Percentiles rank a stretch among this genome's conserved stretches.
Conservation (phyloP, 2,888 invertebrate genomes). For the Diplolepis rosae region DNA sequence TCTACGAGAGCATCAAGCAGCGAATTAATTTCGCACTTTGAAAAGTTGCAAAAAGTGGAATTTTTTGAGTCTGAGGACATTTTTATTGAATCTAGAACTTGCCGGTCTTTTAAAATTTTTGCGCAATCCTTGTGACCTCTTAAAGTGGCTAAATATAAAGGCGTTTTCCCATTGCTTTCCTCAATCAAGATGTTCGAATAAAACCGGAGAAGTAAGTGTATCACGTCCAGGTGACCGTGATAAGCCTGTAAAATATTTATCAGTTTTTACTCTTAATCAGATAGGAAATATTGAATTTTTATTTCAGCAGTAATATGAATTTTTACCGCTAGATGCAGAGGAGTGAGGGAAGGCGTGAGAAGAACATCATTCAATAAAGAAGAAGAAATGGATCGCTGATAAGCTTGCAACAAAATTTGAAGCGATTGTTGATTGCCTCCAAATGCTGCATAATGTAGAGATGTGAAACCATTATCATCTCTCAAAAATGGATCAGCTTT, state of each 20-base stretch:
- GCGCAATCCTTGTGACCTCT: constrained; percentile 77
- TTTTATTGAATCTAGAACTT: constrained; percentile 74
- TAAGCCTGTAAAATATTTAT: constrained; percentile 71
- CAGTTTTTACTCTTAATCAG: not conserved
- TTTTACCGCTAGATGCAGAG: constrained; percentile 77
- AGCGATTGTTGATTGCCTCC: constrained; percentile 77
- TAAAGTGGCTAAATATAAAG: constrained; percentile 77
- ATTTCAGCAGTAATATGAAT: constrained; percentile 9
- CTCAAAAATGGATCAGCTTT: constrained; percentile 76
- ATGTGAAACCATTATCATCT: constrained; percentile 77
- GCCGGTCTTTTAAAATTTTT: constrained; percentile 76
- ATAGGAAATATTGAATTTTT: not conserved
- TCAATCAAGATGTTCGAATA: constrained; percentile 77
- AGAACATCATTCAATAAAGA: constrained; percentile 41
- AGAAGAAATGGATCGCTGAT: constrained; percentile 27
- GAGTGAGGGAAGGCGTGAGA: constrained; percentile 71
- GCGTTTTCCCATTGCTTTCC: constrained; percentile 77
- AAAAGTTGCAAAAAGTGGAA: not conserved
- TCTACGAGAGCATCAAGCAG: not conserved
- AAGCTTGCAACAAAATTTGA: constrained; percentile 72
- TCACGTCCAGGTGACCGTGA: constrained; percentile 77
- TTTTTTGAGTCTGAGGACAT: not conserved
- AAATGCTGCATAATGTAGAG: constrained; percentile 80
- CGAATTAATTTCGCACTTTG: not conserved
- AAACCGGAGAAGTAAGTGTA: constrained; percentile 75